Evolutionary conservation across 2,113 vertebrate species (phyloP).

Genomic region (Psophia crepitans): DNA sequence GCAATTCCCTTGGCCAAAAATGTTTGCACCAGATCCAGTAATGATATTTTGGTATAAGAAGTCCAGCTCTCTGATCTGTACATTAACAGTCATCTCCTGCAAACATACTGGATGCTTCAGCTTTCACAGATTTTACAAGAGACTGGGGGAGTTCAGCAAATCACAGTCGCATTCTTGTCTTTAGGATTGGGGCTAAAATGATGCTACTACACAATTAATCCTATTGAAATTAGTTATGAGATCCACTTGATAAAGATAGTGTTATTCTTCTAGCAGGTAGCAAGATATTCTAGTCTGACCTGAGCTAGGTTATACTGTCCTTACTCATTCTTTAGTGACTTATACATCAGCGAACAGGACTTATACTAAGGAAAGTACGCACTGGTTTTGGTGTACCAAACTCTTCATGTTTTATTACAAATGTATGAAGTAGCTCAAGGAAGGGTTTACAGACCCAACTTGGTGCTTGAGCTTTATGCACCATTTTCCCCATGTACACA

Average conservation of each 20-base stretch:
- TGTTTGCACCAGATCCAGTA: not conserved
- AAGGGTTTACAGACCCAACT: not conserved
- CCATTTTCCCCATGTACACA: not conserved
- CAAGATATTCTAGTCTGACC: not conserved
- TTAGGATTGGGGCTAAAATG: not conserved
- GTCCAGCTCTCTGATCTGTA: not conserved
- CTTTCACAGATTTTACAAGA: not conserved
- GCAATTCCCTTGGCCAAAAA: not conserved
- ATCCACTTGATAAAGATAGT: not conserved
- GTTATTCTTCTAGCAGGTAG: not conserved
- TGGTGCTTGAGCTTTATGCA: not conserved
- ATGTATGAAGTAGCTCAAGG: not conserved
- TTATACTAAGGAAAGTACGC: not conserved
- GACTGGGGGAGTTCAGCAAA: not conserved
- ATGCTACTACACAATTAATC: not conserved
- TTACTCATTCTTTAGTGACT: not conserved
- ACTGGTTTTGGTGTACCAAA: not conserved
- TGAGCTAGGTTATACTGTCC: not conserved
- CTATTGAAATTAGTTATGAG: not conserved
- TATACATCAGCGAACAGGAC: not conserved
- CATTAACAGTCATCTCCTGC: not conserved
- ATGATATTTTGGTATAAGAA: not conserved
- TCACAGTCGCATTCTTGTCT: not conserved
- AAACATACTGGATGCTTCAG: not conserved
- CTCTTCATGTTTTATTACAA: not conserved